Base-by-base conservation (phyloP, 2,888 invertebrate species). In the Emmelina monodactyla region DNA sequence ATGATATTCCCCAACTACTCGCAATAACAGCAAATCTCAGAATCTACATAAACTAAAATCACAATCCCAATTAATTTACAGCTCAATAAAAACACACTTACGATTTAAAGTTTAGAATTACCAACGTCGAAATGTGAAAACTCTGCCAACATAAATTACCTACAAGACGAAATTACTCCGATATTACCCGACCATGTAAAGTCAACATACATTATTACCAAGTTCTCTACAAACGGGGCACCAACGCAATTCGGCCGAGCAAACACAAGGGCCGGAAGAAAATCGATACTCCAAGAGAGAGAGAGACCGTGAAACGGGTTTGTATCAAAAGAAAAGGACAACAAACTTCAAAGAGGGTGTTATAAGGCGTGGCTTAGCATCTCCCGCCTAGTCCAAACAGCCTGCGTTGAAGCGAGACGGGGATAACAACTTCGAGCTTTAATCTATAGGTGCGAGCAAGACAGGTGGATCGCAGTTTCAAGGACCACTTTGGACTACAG, bases 301-400 rank as follows among this genome's bases (percentile, higher is more conserved):
- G 52, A 53, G 61, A 43, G 62, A 59, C 47, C n/a, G 50, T 39
- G 46, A 45, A 51, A 42, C 46, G 45, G 37, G 50, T 51, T 49
- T 42, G 47, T 47, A 50, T 39, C 51, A 50, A 56, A 53, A 47
- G 63, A 60, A 58, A 50, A 52, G 54, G 65, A 59, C 38, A 45
- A 49, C 42, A 37, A 38, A 44, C 34, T 39, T 43, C 37, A 40
- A 37, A 45, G 45, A 51, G 62, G 60, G 53, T 55, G 59, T 53
- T 56, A 49, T 47, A 53, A 69, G 75, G 73, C 72, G 75, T 62
- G 70, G 72, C 64, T 58, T 49, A 49, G n/a, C n/a, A 43, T 47
- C 49, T 44, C 55, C 61, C 66, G 59, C 62, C 62, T 61, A 54
- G 57, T 51, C 50, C 56, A 55, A 53, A 55, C 50, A 28, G 29